Percentiles rank a stretch among this genome's conserved stretches.
Conservation (phyloP, 2,113 vertebrate species). For the Nothocercus nigrocapillus region DNA sequence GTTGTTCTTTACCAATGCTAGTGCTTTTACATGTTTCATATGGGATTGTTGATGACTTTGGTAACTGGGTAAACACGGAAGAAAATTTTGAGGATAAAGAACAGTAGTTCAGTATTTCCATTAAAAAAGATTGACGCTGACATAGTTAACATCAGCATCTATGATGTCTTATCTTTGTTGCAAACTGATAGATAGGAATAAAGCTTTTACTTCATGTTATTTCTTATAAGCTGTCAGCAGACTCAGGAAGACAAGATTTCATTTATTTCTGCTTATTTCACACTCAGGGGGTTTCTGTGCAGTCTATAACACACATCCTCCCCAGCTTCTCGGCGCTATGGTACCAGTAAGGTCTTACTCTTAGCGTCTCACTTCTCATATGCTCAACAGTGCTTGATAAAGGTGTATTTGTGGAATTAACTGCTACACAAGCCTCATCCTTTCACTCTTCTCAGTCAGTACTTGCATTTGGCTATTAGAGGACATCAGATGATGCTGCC, state of each 20-base stretch:
- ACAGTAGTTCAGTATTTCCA: background rate
- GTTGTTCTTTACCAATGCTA: background rate
- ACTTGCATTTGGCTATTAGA: background rate
- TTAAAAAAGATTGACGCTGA: background rate
- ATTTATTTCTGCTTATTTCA: background rate
- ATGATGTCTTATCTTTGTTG: background rate
- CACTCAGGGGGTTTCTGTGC: background rate
- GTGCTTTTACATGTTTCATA: background rate
- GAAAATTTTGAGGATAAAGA: background rate
- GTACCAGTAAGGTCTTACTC: background rate
- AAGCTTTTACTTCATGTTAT: background rate
- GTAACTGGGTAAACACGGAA: background rate
- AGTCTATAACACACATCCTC: background rate
- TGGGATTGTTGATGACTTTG: background rate
- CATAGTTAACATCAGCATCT: background rate
- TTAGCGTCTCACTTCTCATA: background rate
- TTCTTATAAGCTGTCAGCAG: background rate
- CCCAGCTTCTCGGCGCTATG: background rate
- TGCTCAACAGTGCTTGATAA: background rate
- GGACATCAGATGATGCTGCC: background rate
- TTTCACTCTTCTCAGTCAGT: background rate
- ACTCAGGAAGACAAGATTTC: background rate
- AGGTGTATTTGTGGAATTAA: background rate
- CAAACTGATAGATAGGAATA: background rate
- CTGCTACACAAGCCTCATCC: background rate